These are phyloP conservation scores for Scaptomyza flava DNA, from an alignment of 2,888 invertebrate species.

Conservation along the genomic window DNA sequence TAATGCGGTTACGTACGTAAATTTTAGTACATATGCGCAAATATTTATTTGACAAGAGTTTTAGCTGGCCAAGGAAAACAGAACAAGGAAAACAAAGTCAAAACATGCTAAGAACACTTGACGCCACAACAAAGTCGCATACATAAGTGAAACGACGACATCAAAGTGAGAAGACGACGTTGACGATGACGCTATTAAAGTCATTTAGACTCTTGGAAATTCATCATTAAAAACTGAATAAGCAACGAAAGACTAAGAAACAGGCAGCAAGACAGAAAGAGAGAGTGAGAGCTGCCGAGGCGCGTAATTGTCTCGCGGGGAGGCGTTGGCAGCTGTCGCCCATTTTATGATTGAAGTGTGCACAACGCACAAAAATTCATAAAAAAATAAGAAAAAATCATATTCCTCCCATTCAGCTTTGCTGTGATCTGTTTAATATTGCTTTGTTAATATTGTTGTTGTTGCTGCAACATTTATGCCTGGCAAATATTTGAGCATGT, in stretches of 20 bases:
- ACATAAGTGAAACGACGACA: slow-evolving; percentile 46
- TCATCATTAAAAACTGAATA: slow-evolving; percentile 68
- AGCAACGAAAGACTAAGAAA: slow-evolving; percentile 3
- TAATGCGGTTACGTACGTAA: slow-evolving; percentile 43
- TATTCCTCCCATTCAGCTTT: slow-evolving; percentile 7
- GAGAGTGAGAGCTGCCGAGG: slow-evolving; percentile 59
- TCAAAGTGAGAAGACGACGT: slow-evolving; percentile 55
- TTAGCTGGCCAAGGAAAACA: slow-evolving; percentile 15
- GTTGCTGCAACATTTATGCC: slow-evolving; percentile 36
- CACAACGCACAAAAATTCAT: slow-evolving; percentile 42
- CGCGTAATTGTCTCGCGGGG: slow-evolving; percentile 72
- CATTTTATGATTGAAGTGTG: slow-evolving; percentile 76
- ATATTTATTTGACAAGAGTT: slow-evolving; percentile 33
- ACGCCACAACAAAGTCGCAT: slow-evolving; percentile 72
- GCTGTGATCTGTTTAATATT: slow-evolving; percentile 7
- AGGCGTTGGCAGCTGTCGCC: slow-evolving; percentile 54
- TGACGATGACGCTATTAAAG: slow-evolving; percentile 69
- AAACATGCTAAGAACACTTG: slow-evolving; percentile 52
- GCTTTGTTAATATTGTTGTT: slow-evolving; percentile 1
- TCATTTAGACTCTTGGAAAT: slow-evolving; percentile 74
- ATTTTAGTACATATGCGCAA: slow-evolving; percentile 11
- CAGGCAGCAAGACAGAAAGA: slow-evolving; percentile 11
- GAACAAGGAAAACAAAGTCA: slow-evolving; percentile 8
- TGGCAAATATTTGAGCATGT: slow-evolving; percentile 68
- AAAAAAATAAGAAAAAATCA: slow-evolving; percentile 29